Percentiles rank a stretch among this genome's conserved stretches.
These are phyloP conservation scores for Falco punctatus DNA, from an alignment of 2,113 vertebrate species.

Conservation along the genomic window DNA sequence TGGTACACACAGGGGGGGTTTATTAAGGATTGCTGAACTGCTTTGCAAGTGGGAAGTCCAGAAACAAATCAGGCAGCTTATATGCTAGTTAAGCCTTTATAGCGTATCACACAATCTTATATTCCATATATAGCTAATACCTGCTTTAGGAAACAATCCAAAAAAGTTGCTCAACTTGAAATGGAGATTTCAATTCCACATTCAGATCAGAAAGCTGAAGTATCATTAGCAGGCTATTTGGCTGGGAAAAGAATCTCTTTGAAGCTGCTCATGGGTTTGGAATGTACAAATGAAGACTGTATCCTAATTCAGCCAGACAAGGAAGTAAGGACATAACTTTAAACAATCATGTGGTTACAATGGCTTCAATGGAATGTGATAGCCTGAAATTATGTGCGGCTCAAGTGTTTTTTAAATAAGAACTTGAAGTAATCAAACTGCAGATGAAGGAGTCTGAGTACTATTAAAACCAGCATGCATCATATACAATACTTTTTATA, in stretches of 20 bases:
- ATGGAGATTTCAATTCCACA: background rate
- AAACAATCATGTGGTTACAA: conserved; percentile 34
- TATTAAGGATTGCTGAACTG: background rate
- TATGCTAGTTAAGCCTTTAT: background rate
- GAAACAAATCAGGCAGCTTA: background rate
- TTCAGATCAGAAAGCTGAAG: background rate
- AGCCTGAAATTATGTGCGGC: background rate
- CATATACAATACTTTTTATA: background rate
- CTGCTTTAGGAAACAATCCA: background rate
- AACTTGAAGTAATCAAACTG: background rate
- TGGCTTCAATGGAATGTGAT: conserved; percentile 18
- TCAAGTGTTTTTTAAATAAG: conserved; percentile 20
- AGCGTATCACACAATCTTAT: background rate
- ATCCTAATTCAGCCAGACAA: conserved; percentile 56
- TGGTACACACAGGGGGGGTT: background rate
- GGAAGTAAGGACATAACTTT: conserved; percentile 35
- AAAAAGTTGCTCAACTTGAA: background rate
- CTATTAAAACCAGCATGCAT: background rate
- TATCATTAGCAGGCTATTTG: background rate
- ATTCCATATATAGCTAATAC: background rate
- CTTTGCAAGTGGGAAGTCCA: background rate
- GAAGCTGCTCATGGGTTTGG: conserved; percentile 58
- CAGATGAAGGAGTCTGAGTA: background rate
- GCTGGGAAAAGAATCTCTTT: conserved; percentile 35
- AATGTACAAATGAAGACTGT: conserved; percentile 46